A percentile compares a stretch with the other conserved stretches of the same genome.
Conservation (phyloP, 2,797 vertebrate genomes). For the Poecile montanus region DNA sequence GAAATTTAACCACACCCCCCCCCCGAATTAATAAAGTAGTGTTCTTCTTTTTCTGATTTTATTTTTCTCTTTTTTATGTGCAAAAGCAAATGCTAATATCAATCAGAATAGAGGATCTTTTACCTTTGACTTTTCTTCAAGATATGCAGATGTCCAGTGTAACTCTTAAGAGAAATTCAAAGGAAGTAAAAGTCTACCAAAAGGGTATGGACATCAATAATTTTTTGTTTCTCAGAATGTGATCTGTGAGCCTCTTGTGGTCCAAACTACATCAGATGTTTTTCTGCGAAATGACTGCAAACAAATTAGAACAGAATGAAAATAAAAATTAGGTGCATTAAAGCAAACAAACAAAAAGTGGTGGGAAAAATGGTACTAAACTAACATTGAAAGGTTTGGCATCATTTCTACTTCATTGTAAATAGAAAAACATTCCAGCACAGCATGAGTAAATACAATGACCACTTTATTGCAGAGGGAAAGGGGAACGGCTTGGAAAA, state of each 20-base stretch:
- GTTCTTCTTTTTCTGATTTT: slow-evolving; percentile 1
- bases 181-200: not conserved
- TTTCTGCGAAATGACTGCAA: not conserved
- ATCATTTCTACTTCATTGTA: slow-evolving; percentile 18
- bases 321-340: slow-evolving; percentile 9
- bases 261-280: not conserved
- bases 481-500: not conserved
- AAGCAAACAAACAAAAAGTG: slow-evolving; percentile 24
- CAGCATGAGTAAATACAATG: slow-evolving; percentile 19
- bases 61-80: not conserved
- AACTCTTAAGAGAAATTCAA: not conserved
- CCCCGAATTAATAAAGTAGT: not conserved
- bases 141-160: not conserved
- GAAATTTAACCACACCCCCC: not conserved
- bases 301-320: slow-evolving; percentile 14
- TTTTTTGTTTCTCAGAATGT: not conserved
- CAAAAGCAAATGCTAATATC: not conserved
- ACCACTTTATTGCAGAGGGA: not conserved
- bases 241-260: not conserved
- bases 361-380: slow-evolving; percentile 38
- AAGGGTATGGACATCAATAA: not conserved
- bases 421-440: slow-evolving; percentile 30
- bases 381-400: not conserved
- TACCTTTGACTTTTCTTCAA: not conserved
- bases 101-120: not conserved